These are phyloP conservation scores for Drosophila austrosaltans DNA, from an alignment of 2,888 invertebrate genomes.

Conservation along the genomic window DNA sequence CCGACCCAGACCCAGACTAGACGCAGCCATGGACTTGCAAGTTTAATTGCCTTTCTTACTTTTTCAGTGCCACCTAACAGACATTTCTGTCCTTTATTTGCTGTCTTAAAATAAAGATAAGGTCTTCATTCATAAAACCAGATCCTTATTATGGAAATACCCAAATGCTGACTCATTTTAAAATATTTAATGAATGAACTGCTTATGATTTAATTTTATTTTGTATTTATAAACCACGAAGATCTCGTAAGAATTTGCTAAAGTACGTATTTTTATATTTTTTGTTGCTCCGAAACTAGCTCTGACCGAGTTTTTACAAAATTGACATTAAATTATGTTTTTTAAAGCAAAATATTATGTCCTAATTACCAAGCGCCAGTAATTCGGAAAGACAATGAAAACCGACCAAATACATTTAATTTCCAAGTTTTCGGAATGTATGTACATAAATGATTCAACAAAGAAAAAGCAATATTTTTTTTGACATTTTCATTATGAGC, in stretches of 20 bases:
- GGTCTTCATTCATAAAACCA: conserved; percentile 64
- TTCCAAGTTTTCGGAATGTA: conserved; percentile 35
- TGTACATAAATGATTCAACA: conserved; percentile 57
- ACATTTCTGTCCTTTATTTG: conserved; percentile 44
- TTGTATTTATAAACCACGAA: conserved; percentile 39
- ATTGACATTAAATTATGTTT: conserved; percentile 42
- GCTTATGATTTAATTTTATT: conserved; percentile 43
- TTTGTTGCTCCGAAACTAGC: too few relatives aligned
- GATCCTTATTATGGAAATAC: conserved; percentile 52
- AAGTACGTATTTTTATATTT: too few relatives aligned
- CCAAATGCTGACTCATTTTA: conserved; percentile 38
- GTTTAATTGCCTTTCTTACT: conserved; percentile 62
- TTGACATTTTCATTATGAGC: conserved; percentile 53
- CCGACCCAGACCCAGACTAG: conserved; percentile 37
- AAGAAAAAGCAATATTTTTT: conserved; percentile 40
- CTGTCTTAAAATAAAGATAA: conserved; percentile 61
- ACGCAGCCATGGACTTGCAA: conserved; percentile 47
- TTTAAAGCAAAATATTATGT: conserved; percentile 41
- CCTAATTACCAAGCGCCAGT: conserved; percentile 69
- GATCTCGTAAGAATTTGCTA: conserved; percentile 10
- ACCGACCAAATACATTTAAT: conserved; percentile 45
- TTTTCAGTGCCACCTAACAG: conserved; percentile 53
- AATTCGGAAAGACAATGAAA: conserved; percentile 12
- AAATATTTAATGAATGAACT: conserved; percentile 57
- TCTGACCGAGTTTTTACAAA: conserved; percentile 2